These are phyloP conservation scores for Procambarus virginalis DNA, from an alignment of 1,140 invertebrate genomes.

Conservation along the genomic window DNA sequence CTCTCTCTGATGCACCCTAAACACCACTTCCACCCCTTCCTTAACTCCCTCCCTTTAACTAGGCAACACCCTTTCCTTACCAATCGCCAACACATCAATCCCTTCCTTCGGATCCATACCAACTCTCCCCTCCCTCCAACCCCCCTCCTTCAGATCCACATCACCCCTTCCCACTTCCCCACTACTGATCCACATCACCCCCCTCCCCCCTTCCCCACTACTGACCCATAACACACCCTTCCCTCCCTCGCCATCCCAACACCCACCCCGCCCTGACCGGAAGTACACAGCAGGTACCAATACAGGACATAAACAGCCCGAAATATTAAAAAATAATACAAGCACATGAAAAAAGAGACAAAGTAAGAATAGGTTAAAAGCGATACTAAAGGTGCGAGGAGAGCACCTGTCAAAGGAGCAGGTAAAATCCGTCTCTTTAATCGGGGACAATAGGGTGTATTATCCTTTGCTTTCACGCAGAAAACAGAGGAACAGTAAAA, in stretches of 20 bases:
- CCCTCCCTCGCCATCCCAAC: neutral
- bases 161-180: neutral
- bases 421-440: neutral
- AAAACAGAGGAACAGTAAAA: neutral
- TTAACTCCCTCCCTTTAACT: too few relatives aligned
- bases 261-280: constrained; percentile 26
- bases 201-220: neutral
- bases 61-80: too few relatives aligned
- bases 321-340: constrained; percentile 1
- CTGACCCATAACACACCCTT: neutral
- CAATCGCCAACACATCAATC: too few relatives aligned
- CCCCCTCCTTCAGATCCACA: neutral
- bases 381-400: constrained; percentile 30
- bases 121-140: too few relatives aligned
- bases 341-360: neutral
- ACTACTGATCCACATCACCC: neutral
- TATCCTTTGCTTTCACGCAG: neutral
- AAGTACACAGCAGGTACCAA: constrained; percentile 52
- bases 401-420: constrained; percentile 22
- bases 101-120: too few relatives aligned
- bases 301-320: constrained; percentile 21
- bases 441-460: neutral
- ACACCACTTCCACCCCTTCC: neutral
- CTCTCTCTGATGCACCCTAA: neutral
- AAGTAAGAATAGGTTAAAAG: constrained; percentile 41